Base-by-base conservation (phyloP, 2,888 invertebrate genomes). In the Drosophila meridiana region DNA sequence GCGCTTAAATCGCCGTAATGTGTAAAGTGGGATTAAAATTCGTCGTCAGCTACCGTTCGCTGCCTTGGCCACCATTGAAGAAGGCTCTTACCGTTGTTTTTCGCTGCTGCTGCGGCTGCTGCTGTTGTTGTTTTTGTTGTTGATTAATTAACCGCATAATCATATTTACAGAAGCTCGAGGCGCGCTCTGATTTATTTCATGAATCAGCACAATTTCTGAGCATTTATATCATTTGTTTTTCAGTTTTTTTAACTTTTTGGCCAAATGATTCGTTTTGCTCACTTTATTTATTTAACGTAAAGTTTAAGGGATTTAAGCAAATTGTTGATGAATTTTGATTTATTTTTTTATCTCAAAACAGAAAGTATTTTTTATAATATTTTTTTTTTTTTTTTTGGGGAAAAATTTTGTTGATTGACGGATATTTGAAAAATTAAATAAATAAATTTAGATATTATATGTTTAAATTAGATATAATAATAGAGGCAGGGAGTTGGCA, bases 81-180 rank as follows among this genome's bases (percentile, higher is more conserved):
- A 59, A 34, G 28, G 47, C 58, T 30, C 28, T 47, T 72, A 55
- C 30, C 45, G 70, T 53, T 40, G 59, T 9, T 48, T 64, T 30
- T 62, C 30, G 47, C 26, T 40, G 28, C 40, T 30, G 56, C 9
- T 56, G 36, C 11, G 20, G 42, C 30, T n/a, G 55, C 45, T 45
- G 50, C 32, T 63, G 34, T 61, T 64, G 66, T 76, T 67, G 66
- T 11, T 45, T 38, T 60, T 40, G 40, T 32, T 50, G 50, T 59
- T 60, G 82, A 63, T 83, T 79, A 85, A 83, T 85, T 83, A 81
- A 74, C 74, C 84, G 73, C 73, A 72, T 84, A 78, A 89, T 89
- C 73, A 88, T 83, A 80, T 82, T 78, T 78, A 78, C 78, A 77
- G 77, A 58, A 67, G 73, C 80, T 65, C 43, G 69, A 57, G 67